A percentile compares a stretch with the other conserved stretches of the same genome.
Conservation (phyloP, 2,888 invertebrate species). For the Helobdella robusta region DNA sequence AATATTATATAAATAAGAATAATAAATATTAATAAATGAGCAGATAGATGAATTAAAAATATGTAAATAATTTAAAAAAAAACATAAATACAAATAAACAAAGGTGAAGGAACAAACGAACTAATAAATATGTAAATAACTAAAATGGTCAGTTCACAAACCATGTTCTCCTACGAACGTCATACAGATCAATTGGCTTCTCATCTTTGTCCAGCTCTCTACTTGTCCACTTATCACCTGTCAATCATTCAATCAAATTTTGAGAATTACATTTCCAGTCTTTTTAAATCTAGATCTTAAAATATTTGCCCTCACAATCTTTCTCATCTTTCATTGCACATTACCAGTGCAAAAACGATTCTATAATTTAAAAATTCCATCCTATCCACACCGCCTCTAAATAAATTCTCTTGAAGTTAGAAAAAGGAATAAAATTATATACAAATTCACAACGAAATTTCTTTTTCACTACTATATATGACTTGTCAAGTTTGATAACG, state of each 20-base stretch:
- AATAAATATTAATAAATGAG: too few relatives aligned
- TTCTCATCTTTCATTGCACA: too few relatives aligned
- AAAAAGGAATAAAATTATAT: too few relatives aligned
- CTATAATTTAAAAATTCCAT: background rate
- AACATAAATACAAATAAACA: too few relatives aligned
- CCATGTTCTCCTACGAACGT: slow-evolving; percentile 51
- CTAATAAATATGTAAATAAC: background rate
- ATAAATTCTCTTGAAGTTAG: background rate
- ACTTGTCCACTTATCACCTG: slow-evolving; percentile 10
- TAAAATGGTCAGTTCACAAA: slow-evolving; percentile 33
- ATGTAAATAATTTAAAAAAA: too few relatives aligned
- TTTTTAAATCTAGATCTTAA: too few relatives aligned
- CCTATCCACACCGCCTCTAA: background rate
- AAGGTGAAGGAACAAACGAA: background rate
- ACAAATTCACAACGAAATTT: too few relatives aligned
- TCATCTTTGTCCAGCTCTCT: slow-evolving; percentile 24
- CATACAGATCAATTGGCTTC: slow-evolving; percentile 49
- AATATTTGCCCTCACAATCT: too few relatives aligned
- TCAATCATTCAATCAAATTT: background rate
- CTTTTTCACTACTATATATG: too few relatives aligned
- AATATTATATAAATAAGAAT: too few relatives aligned
- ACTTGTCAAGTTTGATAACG: too few relatives aligned
- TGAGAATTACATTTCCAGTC: background rate
- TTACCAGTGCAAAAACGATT: background rate
- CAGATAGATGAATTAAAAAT: too few relatives aligned